Evolutionary conservation across 2,888 invertebrate genomes (phyloP).

Genomic region (Helleia helle): DNA sequence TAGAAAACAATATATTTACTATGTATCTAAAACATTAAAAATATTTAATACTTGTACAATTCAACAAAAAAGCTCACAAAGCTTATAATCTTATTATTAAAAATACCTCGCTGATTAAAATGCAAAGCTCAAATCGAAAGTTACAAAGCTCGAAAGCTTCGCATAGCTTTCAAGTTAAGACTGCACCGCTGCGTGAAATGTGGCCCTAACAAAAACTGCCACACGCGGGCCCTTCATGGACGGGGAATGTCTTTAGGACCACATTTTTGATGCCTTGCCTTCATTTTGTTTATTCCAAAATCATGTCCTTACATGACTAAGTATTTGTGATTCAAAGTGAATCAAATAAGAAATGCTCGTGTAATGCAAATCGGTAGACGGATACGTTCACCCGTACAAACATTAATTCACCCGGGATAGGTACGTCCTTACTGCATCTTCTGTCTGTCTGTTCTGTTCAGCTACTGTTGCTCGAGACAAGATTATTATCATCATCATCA

Average conservation of each 20-base stretch:
- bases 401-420: too few species aligned
- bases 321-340: neutral
- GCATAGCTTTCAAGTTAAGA: constrained; percentile 9
- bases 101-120: constrained; percentile 6
- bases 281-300: neutral
- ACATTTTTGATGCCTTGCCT: neutral
- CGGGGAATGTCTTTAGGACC: neutral
- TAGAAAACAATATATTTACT: too few species aligned
- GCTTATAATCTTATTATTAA: constrained; percentile 3
- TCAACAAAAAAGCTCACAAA: too few species aligned
- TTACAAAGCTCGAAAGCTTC: constrained; percentile 4
- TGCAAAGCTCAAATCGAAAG: constrained; percentile 5
- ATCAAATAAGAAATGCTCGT: neutral
- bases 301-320: neutral
- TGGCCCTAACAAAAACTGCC: constrained; percentile 28
- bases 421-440: too few species aligned
- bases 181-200: constrained; percentile 26
- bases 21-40: too few species aligned
- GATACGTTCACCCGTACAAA: too few species aligned
- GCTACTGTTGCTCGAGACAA: too few species aligned
- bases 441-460: too few species aligned
- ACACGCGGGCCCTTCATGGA: constrained; percentile 12
- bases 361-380: too few species aligned
- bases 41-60: too few species aligned
- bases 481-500: too few species aligned